Conservation (phyloP, 2,113 vertebrate genomes). For the Marmota monax region DNA sequence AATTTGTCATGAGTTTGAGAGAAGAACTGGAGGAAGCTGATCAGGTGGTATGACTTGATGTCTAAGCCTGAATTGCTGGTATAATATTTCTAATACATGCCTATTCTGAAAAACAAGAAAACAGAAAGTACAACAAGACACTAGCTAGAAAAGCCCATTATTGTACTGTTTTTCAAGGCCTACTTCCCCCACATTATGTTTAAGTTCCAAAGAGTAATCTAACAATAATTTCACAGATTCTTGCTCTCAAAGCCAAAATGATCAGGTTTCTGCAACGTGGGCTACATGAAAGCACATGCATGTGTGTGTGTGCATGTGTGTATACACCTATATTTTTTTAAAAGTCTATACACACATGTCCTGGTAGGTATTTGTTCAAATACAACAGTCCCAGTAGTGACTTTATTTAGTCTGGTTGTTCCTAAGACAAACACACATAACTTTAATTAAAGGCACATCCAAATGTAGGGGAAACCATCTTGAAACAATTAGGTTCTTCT, state of each 20-base stretch:
- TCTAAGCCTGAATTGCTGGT: not conserved
- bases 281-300: not conserved
- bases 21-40: not conserved
- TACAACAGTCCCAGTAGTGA: slow-evolving; percentile 43
- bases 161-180: not conserved
- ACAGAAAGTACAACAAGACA: not conserved
- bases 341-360: not conserved
- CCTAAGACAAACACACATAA: slow-evolving; percentile 76
- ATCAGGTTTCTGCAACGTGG: slow-evolving; percentile 46
- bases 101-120: slow-evolving; percentile 19
- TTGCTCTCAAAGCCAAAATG: slow-evolving; percentile 57
- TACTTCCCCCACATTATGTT: not conserved
- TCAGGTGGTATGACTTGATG: not conserved
- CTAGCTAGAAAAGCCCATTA: not conserved
- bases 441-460: slow-evolving; percentile 76
- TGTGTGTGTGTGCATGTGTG: not conserved
- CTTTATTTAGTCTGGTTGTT: slow-evolving; percentile 79
- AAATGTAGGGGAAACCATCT: slow-evolving; percentile 59
- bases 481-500: slow-evolving; percentile 75
- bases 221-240: slow-evolving; percentile 39
- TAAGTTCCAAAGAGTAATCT: not conserved
- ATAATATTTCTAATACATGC: not conserved
- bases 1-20: not conserved
- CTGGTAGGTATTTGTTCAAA: slow-evolving; percentile 69
- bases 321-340: rapidly evolving